A percentile compares a stretch with the other conserved stretches of the same genome.
These are phyloP conservation scores for Geotria australis DNA, from an alignment of 2,797 vertebrate genomes.

Conservation along the genomic window DNA sequence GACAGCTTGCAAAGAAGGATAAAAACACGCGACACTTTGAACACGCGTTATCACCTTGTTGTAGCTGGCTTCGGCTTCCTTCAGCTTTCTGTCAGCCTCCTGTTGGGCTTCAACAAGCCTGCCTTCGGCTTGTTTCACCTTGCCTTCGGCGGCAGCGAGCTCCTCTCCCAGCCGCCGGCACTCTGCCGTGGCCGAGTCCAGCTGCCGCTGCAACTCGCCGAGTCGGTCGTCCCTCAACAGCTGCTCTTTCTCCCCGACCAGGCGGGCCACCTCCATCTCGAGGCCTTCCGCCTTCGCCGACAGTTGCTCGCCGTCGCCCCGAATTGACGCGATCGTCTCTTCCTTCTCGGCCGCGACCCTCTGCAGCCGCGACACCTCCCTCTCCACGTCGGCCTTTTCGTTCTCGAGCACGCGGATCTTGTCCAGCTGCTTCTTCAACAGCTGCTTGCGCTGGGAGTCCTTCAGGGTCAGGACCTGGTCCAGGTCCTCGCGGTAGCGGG, in stretches of 20 bases:
- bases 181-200: slow-evolving; percentile 11
- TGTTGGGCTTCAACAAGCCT: slow-evolving; percentile 16
- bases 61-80: slow-evolving; percentile 14
- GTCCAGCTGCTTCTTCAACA: slow-evolving; percentile 32
- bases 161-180: slow-evolving; percentile 16
- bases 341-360: neutral
- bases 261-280: slow-evolving; percentile 2
- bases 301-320: slow-evolving; percentile 5
- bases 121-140: slow-evolving; percentile 16
- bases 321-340: neutral
- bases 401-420: slow-evolving; percentile 26
- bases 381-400: neutral
- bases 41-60: slow-evolving; percentile 3
- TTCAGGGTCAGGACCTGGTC: slow-evolving; percentile 69
- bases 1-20: no score
- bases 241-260: slow-evolving; percentile 7
- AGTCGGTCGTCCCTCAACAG: slow-evolving; percentile 6
- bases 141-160: slow-evolving; percentile 9
- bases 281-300: slow-evolving; percentile 11
- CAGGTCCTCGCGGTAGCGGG: slow-evolving; percentile 50
- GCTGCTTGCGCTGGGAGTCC: slow-evolving; percentile 66
- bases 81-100: slow-evolving; percentile 16
- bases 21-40: no score
- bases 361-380: neutral
- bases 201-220: slow-evolving; percentile 4